Evolutionary conservation across 1,140 invertebrate genomes (phyloP).

Genomic region (Elysia chlorotica): DNA sequence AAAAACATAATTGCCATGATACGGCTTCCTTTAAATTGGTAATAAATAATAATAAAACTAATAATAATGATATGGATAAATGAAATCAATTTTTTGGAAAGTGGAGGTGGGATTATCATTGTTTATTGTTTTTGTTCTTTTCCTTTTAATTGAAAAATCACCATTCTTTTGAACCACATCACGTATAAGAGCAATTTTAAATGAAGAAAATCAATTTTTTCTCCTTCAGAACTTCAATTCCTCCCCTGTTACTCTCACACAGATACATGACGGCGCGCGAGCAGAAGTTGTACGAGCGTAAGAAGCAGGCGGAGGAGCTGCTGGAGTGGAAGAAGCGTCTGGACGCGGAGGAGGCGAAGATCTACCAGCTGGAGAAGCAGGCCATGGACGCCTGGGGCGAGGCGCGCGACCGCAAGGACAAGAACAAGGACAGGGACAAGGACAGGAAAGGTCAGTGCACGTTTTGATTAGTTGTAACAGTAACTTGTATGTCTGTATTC

Average conservation of each 20-base stretch:
- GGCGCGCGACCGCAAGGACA: not conserved
- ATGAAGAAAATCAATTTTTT: no score
- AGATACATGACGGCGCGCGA: slow-evolving; percentile 60
- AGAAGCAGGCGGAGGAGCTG: slow-evolving; percentile 59
- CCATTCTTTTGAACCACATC: no score
- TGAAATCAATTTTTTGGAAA: no score
- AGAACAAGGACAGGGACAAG: not conserved
- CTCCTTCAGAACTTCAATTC: not conserved
- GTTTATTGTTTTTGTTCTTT: no score
- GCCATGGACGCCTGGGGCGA: slow-evolving; percentile 45
- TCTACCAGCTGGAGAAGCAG: slow-evolving; percentile 57
- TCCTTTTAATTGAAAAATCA: no score
- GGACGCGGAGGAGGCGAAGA: slow-evolving; percentile 57
- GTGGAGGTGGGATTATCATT: no score
- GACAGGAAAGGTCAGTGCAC: slow-evolving; percentile 23
- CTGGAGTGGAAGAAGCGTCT: slow-evolving; percentile 59
- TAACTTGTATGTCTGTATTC: no score
- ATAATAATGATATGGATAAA: no score
- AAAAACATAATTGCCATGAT: no score
- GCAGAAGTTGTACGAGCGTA: slow-evolving; percentile 51
- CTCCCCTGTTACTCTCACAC: not conserved
- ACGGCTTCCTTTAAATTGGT: no score
- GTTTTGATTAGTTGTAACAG: not conserved
- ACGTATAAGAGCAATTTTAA: no score
- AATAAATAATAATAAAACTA: no score